A percentile compares a stretch with the other conserved stretches of the same genome.
Conservation (phyloP, 2,888 invertebrate genomes). For the Agrochola litura region DNA sequence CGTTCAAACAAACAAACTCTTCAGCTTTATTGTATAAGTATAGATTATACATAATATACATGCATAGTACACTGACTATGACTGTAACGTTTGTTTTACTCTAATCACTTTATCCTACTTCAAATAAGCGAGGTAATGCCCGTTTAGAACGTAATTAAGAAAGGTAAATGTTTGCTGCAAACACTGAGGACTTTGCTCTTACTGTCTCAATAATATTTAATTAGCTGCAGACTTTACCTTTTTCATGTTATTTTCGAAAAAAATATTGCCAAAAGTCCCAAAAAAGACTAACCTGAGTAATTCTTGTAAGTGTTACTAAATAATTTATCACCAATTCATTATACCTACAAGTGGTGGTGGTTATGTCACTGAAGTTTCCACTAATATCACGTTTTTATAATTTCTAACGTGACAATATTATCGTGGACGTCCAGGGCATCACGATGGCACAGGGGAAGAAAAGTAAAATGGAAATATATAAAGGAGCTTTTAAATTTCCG, state of each 20-base stretch:
- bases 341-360: not conserved
- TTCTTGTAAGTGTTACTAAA: not conserved
- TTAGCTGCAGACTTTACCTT: slow-evolving; percentile 4
- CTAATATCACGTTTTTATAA: too few species aligned
- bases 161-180: slow-evolving; percentile 51
- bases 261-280: not conserved
- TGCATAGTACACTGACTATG: slow-evolving; percentile 15
- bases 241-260: not conserved
- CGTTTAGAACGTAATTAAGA: slow-evolving; percentile 41
- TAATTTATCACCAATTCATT: not conserved
- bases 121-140: slow-evolving; percentile 53
- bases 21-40: not conserved
- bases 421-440: too few species aligned
- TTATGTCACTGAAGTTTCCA: not conserved
- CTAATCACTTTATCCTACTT: slow-evolving; percentile 54
- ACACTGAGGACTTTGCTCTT: slow-evolving; percentile 17
- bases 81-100: slow-evolving; percentile 38
- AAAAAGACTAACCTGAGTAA: not conserved
- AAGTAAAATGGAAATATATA: too few species aligned
- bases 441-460: too few species aligned
- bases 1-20: too few species aligned
- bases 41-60: not conserved
- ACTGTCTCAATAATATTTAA: slow-evolving; percentile 18
- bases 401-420: too few species aligned
- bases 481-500: too few species aligned